Conservation (phyloP, 2,797 vertebrate genomes). For the Champsocephalus esox region DNA sequence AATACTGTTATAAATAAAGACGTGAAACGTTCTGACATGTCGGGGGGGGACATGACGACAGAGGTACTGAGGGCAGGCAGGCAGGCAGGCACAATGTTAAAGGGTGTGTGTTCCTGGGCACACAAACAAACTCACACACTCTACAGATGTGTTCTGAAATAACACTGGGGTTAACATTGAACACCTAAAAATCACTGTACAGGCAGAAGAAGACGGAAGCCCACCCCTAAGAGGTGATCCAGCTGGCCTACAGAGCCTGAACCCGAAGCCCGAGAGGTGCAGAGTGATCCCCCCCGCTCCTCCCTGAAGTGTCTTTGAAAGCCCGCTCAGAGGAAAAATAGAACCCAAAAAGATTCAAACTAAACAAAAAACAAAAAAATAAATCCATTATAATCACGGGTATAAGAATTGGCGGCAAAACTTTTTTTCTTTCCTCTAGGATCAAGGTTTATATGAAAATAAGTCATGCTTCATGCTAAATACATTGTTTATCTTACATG, state of each 20-base stretch:
- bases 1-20: slow-evolving; percentile 81
- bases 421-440: slow-evolving; percentile 91
- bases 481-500: slow-evolving; percentile 99
- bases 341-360: slow-evolving; percentile 43
- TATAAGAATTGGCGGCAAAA: slow-evolving; percentile 97
- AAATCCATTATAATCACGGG: slow-evolving; percentile 89
- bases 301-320: slow-evolving; percentile 97
- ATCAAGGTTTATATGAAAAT: slow-evolving; percentile 99
- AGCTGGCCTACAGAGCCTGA: slow-evolving; percentile 69
- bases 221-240: slow-evolving; percentile 65
- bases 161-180: slow-evolving; percentile 80
- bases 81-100: slow-evolving; percentile 85
- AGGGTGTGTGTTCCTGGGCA: slow-evolving; percentile 76
- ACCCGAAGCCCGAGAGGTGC: slow-evolving; percentile 54
- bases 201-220: slow-evolving; percentile 90
- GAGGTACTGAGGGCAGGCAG: slow-evolving; percentile 78
- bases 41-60: slow-evolving; percentile 70
- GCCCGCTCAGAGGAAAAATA: slow-evolving; percentile 90
- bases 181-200: slow-evolving; percentile 83
- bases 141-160: slow-evolving; percentile 73
- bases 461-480: slow-evolving; percentile 99
- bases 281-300: slow-evolving; percentile 85
- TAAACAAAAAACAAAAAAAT: slow-evolving; percentile 54
- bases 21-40: slow-evolving; percentile 65
- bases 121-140: slow-evolving; percentile 72